Percentiles rank a stretch among this genome's conserved stretches.
These are phyloP conservation scores for Drosophila quadrilineata DNA, from an alignment of 1,140 invertebrate species.

Conservation along the genomic window DNA sequence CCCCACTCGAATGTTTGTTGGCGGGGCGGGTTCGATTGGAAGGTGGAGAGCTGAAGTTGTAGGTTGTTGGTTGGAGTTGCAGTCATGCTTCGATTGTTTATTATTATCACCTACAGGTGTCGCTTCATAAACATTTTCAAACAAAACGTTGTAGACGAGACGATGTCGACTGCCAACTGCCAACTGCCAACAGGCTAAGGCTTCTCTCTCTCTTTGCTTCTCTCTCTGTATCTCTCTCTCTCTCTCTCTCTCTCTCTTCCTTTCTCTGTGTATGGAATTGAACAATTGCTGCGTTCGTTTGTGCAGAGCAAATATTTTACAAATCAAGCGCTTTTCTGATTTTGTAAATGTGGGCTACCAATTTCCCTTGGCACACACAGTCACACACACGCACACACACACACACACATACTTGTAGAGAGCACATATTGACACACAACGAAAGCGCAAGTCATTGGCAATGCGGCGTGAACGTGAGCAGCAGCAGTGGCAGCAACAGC, in stretches of 20 bases:
- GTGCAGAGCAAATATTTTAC: slow-evolving; percentile 80
- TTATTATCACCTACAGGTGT: slow-evolving; percentile 79
- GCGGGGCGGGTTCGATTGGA: slow-evolving; percentile 52
- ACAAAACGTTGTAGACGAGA: slow-evolving; percentile 42
- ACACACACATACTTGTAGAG: slow-evolving; percentile 16
- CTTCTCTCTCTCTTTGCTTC: slow-evolving; percentile 23
- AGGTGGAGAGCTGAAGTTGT: too few relatives aligned
- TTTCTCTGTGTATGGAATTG: slow-evolving; percentile 70
- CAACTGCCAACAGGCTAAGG: slow-evolving; percentile 23
- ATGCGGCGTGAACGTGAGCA: slow-evolving; percentile 52
- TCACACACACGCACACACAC: slow-evolving; percentile 2
- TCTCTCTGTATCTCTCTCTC: too few relatives aligned
- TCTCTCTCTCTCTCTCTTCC: too few relatives aligned
- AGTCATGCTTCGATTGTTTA: slow-evolving; percentile 73
- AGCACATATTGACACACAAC: slow-evolving; percentile 57
- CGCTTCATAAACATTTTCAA: slow-evolving; percentile 78
- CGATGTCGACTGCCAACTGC: slow-evolving; percentile 6
- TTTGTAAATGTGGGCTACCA: slow-evolving; percentile 80
- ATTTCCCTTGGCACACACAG: slow-evolving; percentile 71
- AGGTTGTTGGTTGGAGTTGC: too few relatives aligned
- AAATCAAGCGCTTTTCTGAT: slow-evolving; percentile 81
- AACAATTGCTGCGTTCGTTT: slow-evolving; percentile 79
- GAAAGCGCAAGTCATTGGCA: slow-evolving; percentile 79
- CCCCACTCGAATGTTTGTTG: background rate
- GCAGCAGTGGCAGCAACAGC: too few relatives aligned